These are phyloP conservation scores for Cladopsammia gracilis DNA, from an alignment of 64 coral and sea anemone species.

Conservation along the genomic window DNA sequence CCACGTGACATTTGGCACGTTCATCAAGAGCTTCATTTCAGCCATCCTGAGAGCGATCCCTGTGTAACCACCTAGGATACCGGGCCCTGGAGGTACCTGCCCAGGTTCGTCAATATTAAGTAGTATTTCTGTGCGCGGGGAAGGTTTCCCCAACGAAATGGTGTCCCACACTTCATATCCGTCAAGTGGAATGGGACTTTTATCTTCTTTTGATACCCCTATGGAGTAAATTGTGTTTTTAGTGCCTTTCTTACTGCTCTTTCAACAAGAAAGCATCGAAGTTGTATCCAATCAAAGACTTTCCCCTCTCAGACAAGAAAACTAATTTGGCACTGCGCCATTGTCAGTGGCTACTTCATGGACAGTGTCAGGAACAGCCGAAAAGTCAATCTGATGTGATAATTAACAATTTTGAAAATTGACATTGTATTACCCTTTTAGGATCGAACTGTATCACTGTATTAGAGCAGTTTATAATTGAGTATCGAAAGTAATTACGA, in stretches of 20 bases:
- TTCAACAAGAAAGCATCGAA: not conserved
- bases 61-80: too few species aligned
- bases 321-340: too few species aligned
- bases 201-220: not conserved
- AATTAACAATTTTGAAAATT: too few species aligned
- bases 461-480: too few species aligned
- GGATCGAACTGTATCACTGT: too few species aligned
- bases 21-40: constrained; percentile 73
- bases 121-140: constrained; percentile 69
- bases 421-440: too few species aligned
- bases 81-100: not conserved
- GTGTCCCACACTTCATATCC: constrained; percentile 67
- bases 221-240: not conserved
- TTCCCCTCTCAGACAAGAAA: too few species aligned
- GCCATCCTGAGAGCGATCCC: constrained; percentile 52
- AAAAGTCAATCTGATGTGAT: too few species aligned
- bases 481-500: too few species aligned
- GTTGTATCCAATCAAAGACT: too few species aligned
- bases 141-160: constrained; percentile 53
- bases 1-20: constrained; percentile 79
- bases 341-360: too few species aligned
- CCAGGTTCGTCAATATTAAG: constrained; percentile 57
- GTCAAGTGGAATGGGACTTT: constrained; percentile 42
- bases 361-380: too few species aligned
- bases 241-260: not conserved